Conservation (phyloP, 2,113 vertebrate species). For the Platichthys flesus region DNA sequence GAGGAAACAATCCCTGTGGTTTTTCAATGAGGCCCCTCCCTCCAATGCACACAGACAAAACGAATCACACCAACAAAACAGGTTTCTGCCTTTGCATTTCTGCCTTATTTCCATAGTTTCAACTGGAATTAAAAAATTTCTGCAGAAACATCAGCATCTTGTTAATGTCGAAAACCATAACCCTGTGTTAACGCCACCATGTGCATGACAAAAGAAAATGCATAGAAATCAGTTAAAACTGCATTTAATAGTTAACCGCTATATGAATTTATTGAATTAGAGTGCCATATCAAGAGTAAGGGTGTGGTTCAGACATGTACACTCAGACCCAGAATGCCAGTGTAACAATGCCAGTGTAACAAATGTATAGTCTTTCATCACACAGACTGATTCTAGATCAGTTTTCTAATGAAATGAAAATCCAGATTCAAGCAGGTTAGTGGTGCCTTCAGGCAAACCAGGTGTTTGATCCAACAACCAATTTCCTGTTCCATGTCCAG, state of each 20-base stretch:
- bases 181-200: background rate
- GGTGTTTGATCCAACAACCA: too few relatives aligned
- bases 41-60: background rate
- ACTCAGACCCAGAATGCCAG: background rate
- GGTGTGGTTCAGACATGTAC: background rate
- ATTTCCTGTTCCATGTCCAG: background rate
- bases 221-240: too few relatives aligned
- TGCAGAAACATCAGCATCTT: too few relatives aligned
- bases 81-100: too few relatives aligned
- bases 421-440: background rate
- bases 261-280: too few relatives aligned
- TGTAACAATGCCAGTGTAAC: background rate
- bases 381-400: background rate
- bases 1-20: too few relatives aligned
- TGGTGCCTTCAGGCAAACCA: too few relatives aligned
- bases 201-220: background rate
- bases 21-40: background rate
- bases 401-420: background rate
- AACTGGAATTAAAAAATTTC: too few relatives aligned
- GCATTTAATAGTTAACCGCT: too few relatives aligned
- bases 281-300: too few relatives aligned
- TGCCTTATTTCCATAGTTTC: background rate
- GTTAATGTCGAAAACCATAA: background rate
- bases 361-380: background rate
- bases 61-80: background rate